Conservation (phyloP, 2,797 vertebrate species). For the Taeniopygia guttata region DNA sequence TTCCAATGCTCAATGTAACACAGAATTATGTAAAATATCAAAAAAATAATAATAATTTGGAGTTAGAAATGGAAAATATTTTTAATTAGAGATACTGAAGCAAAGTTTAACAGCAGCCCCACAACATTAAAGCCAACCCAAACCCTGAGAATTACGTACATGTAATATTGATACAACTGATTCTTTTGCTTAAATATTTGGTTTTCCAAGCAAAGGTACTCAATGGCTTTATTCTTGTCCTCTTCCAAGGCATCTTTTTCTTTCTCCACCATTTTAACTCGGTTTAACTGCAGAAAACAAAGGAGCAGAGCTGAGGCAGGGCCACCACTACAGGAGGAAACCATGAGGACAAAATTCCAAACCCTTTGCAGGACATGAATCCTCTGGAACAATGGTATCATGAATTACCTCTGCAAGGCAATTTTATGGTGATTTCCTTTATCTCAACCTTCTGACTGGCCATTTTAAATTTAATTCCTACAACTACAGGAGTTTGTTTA, state of each 20-base stretch:
- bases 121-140: not conserved
- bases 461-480: not conserved
- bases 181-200: slow-evolving; percentile 90
- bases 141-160: slow-evolving; percentile 78
- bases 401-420: not conserved
- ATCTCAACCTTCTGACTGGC: not conserved
- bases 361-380: accelerated
- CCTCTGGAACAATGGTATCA: not conserved
- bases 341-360: accelerated
- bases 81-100: not conserved
- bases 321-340: not conserved
- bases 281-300: slow-evolving; percentile 83
- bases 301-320: not conserved
- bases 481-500: not conserved
- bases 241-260: slow-evolving; percentile 94
- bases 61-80: not conserved
- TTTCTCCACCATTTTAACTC: slow-evolving; percentile 96
- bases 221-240: slow-evolving; percentile 91
- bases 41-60: not conserved
- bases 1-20: not conserved
- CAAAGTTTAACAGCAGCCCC: not conserved
- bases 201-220: slow-evolving; percentile 93
- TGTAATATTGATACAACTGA: slow-evolving; percentile 88
- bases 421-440: not conserved
- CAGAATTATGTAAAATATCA: not conserved